phyloP scores from a whole-genome alignment of 2,888 invertebrate genomes.

The Microplitis deprimator region DNA sequence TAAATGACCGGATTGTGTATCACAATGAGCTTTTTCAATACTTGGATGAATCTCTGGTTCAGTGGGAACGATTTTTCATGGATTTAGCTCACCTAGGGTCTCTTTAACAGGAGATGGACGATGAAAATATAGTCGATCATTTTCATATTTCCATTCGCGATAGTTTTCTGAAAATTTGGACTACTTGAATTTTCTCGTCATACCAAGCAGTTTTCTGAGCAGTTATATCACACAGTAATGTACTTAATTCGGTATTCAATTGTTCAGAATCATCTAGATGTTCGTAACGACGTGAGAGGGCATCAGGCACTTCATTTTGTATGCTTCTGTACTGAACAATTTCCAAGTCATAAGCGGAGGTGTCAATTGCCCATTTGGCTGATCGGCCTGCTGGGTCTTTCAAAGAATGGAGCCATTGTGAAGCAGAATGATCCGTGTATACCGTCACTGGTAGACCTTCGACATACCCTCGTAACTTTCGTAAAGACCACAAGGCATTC shows the following conservation, averaged over 20 bases:
- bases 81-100: constrained; percentile 35
- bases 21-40: constrained; percentile 23
- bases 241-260: constrained; percentile 4
- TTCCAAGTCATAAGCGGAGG: constrained; percentile 36
- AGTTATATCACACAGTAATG: background rate
- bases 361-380: constrained; percentile 44
- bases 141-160: constrained; percentile 36
- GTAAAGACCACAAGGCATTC: too few relatives aligned
- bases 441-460: too few relatives aligned
- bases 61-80: constrained; percentile 31
- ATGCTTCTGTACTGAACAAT: constrained; percentile 43
- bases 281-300: constrained; percentile 42
- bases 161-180: constrained; percentile 26
- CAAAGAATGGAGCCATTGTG: background rate
- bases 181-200: constrained; percentile 29
- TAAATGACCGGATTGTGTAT: constrained; percentile 18
- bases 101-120: constrained; percentile 33
- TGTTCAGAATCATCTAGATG: background rate
- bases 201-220: constrained; percentile 43
- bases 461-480: too few relatives aligned
- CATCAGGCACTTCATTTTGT: constrained; percentile 46
- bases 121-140: constrained; percentile 30
- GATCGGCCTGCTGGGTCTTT: background rate
- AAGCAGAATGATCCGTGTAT: too few relatives aligned
- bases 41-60: constrained; percentile 2